Percentiles rank a stretch among this genome's conserved stretches.
Conservation (phyloP, 2,888 invertebrate genomes). For the Archaeoteleia sp. region DNA sequence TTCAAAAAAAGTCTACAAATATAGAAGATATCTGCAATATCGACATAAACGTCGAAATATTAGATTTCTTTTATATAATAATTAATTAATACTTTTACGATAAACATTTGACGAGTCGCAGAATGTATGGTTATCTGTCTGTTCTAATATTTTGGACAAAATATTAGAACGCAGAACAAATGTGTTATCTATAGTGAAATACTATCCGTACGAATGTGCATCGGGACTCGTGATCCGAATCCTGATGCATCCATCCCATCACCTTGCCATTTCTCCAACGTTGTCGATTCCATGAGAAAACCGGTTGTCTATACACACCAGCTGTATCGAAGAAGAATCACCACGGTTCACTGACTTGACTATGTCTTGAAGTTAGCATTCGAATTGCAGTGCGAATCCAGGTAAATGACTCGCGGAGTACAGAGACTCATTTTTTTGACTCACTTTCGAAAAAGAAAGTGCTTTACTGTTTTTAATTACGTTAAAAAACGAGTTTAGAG, state of each 20-base stretch:
- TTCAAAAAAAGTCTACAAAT: no score
- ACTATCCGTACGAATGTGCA: constrained; percentile 39
- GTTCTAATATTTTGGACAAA: no score
- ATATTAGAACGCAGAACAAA: constrained; percentile 15
- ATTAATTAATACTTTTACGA: no score
- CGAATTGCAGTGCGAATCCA: constrained; percentile 43
- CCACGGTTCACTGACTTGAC: constrained; percentile 50
- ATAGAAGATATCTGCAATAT: no score
- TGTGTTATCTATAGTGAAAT: constrained; percentile 40
- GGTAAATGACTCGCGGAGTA: constrained; percentile 15
- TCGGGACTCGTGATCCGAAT: constrained; percentile 44
- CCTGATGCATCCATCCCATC: constrained; percentile 39
- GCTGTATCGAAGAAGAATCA: constrained; percentile 52
- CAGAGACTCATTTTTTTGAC: no score
- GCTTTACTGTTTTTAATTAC: no score
- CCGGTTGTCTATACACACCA: constrained; percentile 53
- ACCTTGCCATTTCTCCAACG: constrained; percentile 39
- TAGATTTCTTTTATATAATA: no score
- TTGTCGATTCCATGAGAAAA: constrained; percentile 44
- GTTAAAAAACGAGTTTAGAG: no score
- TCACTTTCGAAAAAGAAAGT: no score
- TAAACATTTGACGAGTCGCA: no score
- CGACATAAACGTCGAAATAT: no score
- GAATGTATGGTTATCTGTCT: no score
- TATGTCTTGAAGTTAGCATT: constrained; percentile 32